phyloP scores from a whole-genome alignment of 2,797 vertebrate genomes.

The Phrynocephalus forsythii region DNA sequence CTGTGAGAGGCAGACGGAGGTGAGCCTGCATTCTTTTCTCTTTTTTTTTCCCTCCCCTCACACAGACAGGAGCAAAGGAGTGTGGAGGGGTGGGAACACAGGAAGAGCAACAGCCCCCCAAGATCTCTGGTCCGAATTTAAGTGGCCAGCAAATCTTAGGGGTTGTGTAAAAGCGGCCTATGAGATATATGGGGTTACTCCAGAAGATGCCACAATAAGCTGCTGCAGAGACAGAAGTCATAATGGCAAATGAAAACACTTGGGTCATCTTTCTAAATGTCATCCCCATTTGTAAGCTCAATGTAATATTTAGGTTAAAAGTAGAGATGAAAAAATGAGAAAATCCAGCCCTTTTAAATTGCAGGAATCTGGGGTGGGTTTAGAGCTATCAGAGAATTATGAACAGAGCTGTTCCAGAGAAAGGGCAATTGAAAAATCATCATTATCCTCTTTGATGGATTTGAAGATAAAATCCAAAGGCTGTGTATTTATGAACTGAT shows the following conservation, averaged over 20 bases:
- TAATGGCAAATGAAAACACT: slow-evolving; percentile 70
- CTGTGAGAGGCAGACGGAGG: no score
- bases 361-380: slow-evolving; percentile 53
- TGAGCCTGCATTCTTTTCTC: no score
- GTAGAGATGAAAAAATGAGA: slow-evolving; percentile 51
- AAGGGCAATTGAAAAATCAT: background rate
- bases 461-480: slow-evolving; percentile 5
- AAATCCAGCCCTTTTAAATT: slow-evolving; percentile 53
- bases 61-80: no score
- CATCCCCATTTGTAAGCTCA: slow-evolving; percentile 73
- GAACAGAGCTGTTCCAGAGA: slow-evolving; percentile 4
- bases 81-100: no score
- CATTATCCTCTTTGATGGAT: background rate
- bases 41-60: no score
- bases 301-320: slow-evolving; percentile 74
- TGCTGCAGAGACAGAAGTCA: slow-evolving; percentile 64
- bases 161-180: no score
- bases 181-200: slow-evolving; percentile 41
- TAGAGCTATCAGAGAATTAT: background rate
- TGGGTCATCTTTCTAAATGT: slow-evolving; percentile 78
- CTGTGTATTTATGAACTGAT: background rate
- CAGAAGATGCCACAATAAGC: slow-evolving; percentile 57
- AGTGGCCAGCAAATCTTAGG: no score
- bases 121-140: no score
- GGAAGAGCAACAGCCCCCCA: no score